Conservation (phyloP, 2,888 invertebrate genomes). For the Imbricaverruca yamaguchii region DNA sequence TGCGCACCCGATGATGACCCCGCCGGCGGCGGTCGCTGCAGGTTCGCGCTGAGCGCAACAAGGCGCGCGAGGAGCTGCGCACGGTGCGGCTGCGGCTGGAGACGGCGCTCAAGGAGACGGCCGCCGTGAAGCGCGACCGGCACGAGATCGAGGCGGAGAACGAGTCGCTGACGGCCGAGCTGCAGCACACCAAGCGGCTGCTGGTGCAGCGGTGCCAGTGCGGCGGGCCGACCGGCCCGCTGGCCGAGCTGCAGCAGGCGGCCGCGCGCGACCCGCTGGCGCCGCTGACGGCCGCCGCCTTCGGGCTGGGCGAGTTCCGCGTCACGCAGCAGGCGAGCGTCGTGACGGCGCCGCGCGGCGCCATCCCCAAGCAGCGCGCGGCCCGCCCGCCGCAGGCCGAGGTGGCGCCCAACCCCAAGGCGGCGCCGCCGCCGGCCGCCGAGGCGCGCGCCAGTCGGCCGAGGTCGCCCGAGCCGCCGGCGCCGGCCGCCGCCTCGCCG, state of each 20-base stretch:
- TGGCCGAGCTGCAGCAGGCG: neutral
- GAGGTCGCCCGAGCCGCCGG: neutral
- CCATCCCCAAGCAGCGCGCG: slow-evolving; percentile 6
- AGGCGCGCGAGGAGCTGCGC: slow-evolving; percentile 82
- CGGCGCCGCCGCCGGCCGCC: neutral
- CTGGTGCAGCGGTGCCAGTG: slow-evolving; percentile 11
- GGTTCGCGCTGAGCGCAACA: slow-evolving; percentile 85
- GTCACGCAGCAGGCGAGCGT: neutral
- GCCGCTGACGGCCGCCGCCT: neutral
- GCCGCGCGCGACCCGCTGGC: neutral
- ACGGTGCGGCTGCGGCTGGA: slow-evolving; percentile 73
- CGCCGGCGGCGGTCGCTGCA: slow-evolving; percentile 33
- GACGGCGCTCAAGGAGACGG: slow-evolving; percentile 63
- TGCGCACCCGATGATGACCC: no score
- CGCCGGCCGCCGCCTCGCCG: neutral
- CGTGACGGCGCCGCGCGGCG: neutral
- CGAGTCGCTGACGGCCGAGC: slow-evolving; percentile 66
- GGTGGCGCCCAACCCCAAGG: neutral
- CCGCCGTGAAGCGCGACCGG: slow-evolving; percentile 61
- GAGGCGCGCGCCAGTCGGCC: neutral
- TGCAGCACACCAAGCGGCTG: slow-evolving; percentile 38
- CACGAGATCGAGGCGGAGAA: slow-evolving; percentile 69
- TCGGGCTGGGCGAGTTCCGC: slow-evolving; percentile 6
- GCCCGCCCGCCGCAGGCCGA: neutral
- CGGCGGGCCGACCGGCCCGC: neutral